Evolutionary conservation across 1,140 invertebrate genomes (phyloP), one percentile per base, ranked within the genome.

Genomic region (Melitaea cinxia): DNA sequence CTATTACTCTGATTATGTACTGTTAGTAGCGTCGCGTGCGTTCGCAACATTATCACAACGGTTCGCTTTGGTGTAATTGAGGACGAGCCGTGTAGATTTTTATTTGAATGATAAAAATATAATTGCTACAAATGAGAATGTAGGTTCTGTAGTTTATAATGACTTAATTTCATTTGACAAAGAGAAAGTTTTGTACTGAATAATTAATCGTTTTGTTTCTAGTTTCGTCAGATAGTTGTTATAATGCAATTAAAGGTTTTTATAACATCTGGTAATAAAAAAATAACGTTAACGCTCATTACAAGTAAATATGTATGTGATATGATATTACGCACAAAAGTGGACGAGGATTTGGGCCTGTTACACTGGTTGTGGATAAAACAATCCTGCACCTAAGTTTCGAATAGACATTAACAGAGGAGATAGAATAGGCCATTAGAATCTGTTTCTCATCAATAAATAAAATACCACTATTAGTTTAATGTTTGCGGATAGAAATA

Each of bases 11-110:
- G 37, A 55, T 28, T 39, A 64, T 23, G 58, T 64, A 64, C 61
- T 50, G 61, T 64, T 57, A 64, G 30, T 4, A 15, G 10, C 39
- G 33, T 49, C 53, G 61, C 61, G 61, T 64, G 61, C 21, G 15
- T 21, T 37, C 21, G 52, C 17, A 35, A 28, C 23, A 39, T 56
- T 56, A 64, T 37, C 62, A 37, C 56, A 52, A 28, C 23, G 42
- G 42, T 23, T 55, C 24, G 39, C 39, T 47, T 45, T 63, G 57
- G 62, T 70, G 68, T 70, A 70, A 70, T 65, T 65, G 63, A 70
- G 61, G 54, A 57, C 61, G 17, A 6, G 21, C 37, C 4, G 33
- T 42, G 37, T 42, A 14, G 14, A 39, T 37, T 56, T 56, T 37
- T 39, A 15, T 56, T 24, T 23, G 54, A 26, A 19, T 56, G 21